These are phyloP conservation scores for Lagopus muta DNA, from an alignment of 2,113 vertebrate species.

Conservation along the genomic window DNA sequence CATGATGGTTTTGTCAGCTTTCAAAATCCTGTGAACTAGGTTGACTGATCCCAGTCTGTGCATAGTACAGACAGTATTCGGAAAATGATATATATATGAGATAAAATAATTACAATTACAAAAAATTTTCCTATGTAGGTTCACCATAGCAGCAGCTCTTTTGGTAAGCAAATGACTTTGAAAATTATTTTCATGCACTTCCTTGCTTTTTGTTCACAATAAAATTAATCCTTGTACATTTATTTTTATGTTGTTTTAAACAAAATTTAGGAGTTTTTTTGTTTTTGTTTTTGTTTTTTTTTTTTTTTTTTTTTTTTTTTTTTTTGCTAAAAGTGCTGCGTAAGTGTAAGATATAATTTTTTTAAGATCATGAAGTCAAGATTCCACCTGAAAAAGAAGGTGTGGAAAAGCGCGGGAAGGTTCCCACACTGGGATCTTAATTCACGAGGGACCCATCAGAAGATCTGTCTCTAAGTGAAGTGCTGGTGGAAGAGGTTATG, in stretches of 20 bases:
- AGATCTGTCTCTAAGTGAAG: constrained; percentile 13
- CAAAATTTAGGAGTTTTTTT: constrained; percentile 2
- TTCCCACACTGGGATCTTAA: constrained; percentile 4
- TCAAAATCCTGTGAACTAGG: not conserved
- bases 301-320: not conserved
- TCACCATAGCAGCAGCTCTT: not conserved
- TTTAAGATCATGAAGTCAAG: constrained; percentile 2
- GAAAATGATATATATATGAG: not conserved
- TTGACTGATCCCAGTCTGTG: not conserved
- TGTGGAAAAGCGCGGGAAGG: not conserved
- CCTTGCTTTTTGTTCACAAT: not conserved
- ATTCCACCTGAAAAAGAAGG: not conserved
- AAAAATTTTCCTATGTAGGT: not conserved
- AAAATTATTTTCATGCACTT: not conserved
- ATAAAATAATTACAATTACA: not conserved
- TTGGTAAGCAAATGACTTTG: not conserved
- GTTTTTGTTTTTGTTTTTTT: too few relatives aligned
- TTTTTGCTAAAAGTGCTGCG: not conserved
- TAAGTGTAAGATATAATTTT: not conserved
- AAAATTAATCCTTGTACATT: not conserved
- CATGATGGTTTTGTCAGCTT: not conserved
- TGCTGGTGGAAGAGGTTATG: not conserved
- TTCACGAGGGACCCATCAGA: constrained; percentile 17
- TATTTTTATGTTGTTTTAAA: not conserved
- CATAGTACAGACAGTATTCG: not conserved